A percentile compares a stretch with the other conserved stretches of the same genome.
These are phyloP conservation scores for Thalassoma bifasciatum DNA, from an alignment of 2,113 vertebrate genomes.

Conservation along the genomic window DNA sequence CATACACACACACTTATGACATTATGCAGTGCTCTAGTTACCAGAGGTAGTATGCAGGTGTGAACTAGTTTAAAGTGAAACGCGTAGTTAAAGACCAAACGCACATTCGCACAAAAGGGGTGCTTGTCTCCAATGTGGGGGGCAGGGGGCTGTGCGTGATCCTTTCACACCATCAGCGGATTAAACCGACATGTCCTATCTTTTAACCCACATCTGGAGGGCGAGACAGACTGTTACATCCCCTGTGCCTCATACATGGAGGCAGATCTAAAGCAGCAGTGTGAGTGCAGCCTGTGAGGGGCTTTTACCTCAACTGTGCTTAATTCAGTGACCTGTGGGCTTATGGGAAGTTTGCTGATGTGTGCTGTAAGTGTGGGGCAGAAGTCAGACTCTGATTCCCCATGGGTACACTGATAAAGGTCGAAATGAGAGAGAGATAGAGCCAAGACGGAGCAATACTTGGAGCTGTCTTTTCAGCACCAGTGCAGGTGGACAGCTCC, in stretches of 20 bases:
- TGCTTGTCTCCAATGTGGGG: conserved; percentile 13
- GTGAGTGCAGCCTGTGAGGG: background rate
- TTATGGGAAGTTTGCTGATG: conserved; percentile 16
- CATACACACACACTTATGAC: background rate
- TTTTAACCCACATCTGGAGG: conserved; percentile 68
- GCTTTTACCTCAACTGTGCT: conserved; percentile 11
- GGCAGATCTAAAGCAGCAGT: background rate
- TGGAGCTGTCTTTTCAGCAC: conserved; percentile 40
- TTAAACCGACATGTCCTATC: conserved; percentile 55
- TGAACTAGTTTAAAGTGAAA: conserved; percentile 28
- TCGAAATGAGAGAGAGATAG: background rate
- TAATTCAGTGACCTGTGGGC: conserved; percentile 16
- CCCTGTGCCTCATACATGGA: background rate
- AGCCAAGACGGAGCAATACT: background rate
- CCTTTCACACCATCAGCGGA: conserved; percentile 42
- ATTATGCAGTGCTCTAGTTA: conserved; percentile 62
- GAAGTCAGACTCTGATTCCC: background rate
- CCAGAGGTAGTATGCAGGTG: background rate
- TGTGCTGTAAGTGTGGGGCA: background rate
- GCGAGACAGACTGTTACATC: background rate
- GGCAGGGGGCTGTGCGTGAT: conserved; percentile 25
- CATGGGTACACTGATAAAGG: background rate
- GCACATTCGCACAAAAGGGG: background rate
- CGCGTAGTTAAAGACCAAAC: background rate
- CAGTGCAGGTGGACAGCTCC: conserved; percentile 47